Base-by-base conservation (phyloP, 2,113 vertebrate genomes). In the Phaethon lepturus region DNA sequence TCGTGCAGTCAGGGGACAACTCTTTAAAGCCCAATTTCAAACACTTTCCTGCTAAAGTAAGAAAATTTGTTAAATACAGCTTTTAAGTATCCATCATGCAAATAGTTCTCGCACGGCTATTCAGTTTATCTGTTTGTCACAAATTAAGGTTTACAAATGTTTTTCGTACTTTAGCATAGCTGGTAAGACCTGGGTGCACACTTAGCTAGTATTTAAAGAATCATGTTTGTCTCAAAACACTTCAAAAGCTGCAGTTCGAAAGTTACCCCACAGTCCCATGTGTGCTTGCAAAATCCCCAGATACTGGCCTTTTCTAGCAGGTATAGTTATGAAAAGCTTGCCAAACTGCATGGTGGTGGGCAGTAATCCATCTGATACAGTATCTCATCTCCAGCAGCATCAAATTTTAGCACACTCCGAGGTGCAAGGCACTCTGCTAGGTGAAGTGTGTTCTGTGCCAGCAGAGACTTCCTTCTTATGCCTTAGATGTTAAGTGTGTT, bases 1-100 rank as follows among this genome's bases (percentile, higher is more conserved):
- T 66, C 6, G 18, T 81, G 0, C 14, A 29, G 13, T 53, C 62
- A 56, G 1, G 35, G n/a, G 42, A n/a, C 49, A 35, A 1, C 24
- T 49, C 14, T 47, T 75, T 62, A 66, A 74, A 79, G 71, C 9
- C 10, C 10, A n/a, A n/a, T n/a, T n/a, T n/a, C n/a, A n/a, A n/a
- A n/a, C n/a, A n/a, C n/a, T n/a, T n/a, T n/a, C n/a, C n/a, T n/a
- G n/a, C n/a, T n/a, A n/a, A n/a, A n/a, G n/a, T n/a, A n/a, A n/a
- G n/a, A 31, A 66, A 75, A 71, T 4, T 49, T 18, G 44, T 28
- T 49, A 40, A 79, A 44, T 62, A 20, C 1, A 16, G 29, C 4
- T 84, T 89, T 74, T 74, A 56, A 71, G 22, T 7, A 47, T 66
- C 59, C 52, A 3, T 74, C 4, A 3, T 52, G 24, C 31, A 38